These are phyloP conservation scores for Thermophis baileyi DNA, from an alignment of 2,113 vertebrate species.

Conservation along the genomic window DNA sequence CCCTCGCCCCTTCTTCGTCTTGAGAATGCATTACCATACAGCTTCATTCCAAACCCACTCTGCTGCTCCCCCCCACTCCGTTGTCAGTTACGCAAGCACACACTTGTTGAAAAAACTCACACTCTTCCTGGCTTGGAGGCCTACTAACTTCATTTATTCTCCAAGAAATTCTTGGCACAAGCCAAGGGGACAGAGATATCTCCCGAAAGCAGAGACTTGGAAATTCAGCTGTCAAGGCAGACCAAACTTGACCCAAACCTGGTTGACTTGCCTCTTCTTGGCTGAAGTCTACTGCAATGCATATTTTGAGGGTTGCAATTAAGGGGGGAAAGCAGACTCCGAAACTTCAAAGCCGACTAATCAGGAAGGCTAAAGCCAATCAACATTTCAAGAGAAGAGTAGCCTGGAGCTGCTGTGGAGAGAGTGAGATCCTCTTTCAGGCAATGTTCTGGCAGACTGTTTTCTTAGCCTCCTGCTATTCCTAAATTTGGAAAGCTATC, in stretches of 20 bases:
- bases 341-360: background rate
- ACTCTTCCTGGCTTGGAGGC: slow-evolving; percentile 54
- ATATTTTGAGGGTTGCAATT: slow-evolving; percentile 43
- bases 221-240: slow-evolving; percentile 7
- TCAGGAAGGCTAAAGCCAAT: background rate
- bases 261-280: slow-evolving; percentile 19
- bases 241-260: background rate
- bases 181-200: background rate
- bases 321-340: background rate
- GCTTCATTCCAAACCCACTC: slow-evolving; percentile 20
- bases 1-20: background rate
- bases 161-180: slow-evolving; percentile 32
- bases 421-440: no score
- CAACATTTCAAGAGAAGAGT: background rate
- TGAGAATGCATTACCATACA: slow-evolving; percentile 22
- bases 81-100: slow-evolving; percentile 41
- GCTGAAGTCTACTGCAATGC: slow-evolving; percentile 30
- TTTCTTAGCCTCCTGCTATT: background rate
- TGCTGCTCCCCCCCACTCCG: slow-evolving; percentile 3
- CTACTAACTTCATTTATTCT: slow-evolving; percentile 59
- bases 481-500: background rate
- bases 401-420: no score
- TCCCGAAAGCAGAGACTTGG: slow-evolving; percentile 26
- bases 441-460: background rate
- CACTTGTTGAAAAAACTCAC: slow-evolving; percentile 39